Conservation (phyloP, 2,888 invertebrate genomes). For the Spialia ferax region DNA sequence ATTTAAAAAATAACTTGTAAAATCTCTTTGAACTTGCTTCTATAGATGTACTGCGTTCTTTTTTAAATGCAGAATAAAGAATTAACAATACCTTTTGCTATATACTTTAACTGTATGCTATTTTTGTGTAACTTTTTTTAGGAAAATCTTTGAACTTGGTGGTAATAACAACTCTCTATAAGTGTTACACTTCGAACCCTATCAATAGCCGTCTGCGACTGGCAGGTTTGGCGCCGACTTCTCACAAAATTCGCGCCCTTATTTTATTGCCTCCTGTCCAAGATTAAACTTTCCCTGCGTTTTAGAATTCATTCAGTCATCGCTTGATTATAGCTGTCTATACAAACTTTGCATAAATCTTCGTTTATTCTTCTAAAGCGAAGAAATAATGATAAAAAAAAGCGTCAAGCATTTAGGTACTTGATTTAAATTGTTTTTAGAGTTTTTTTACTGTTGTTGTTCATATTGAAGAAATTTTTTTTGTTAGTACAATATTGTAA, state of each 20-base stretch:
- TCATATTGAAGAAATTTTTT: no score
- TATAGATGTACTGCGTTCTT: no score
- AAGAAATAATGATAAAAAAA: not conserved
- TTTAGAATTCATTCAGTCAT: constrained; percentile 63
- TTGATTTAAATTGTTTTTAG: not conserved
- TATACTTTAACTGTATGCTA: not conserved
- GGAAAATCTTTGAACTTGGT: not conserved
- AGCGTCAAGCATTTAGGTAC: no score
- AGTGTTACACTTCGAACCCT: constrained; percentile 66
- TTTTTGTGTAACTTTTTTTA: not conserved
- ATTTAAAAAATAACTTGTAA: no score
- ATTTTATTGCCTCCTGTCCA: constrained; percentile 83
- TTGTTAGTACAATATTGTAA: no score
- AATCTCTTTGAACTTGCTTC: no score
- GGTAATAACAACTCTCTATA: constrained; percentile 58
- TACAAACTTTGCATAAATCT: not conserved
- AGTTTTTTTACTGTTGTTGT: not conserved
- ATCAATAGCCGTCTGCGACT: constrained; percentile 84
- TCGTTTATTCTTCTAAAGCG: not conserved
- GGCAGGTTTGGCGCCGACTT: constrained; percentile 81
- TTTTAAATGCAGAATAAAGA: no score
- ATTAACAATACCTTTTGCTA: no score
- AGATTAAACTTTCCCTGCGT: constrained; percentile 78
- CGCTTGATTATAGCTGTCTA: constrained; percentile 10
- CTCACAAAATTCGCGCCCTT: constrained; percentile 80